phyloP scores from a whole-genome alignment of 2,888 invertebrate genomes.

The Dryococelus australis region DNA sequence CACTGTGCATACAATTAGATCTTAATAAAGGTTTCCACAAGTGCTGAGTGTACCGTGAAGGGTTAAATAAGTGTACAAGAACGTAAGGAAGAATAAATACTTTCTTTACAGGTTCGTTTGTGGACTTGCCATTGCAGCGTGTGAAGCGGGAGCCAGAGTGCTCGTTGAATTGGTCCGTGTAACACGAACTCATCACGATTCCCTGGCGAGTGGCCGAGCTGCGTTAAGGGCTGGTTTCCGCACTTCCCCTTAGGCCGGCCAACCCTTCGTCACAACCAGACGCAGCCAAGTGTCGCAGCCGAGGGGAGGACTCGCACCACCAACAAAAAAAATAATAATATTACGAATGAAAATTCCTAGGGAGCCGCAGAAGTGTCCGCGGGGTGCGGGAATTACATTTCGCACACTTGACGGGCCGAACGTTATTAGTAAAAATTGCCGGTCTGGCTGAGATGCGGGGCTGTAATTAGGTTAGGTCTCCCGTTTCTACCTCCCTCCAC shows the following conservation, averaged over 20 bases:
- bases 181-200: no score
- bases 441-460: not conserved
- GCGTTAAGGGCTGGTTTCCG: not conserved
- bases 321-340: not conserved
- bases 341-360: not conserved
- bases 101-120: no score
- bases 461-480: not conserved
- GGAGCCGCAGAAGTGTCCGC: not conserved
- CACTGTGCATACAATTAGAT: no score
- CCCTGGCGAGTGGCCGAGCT: not conserved
- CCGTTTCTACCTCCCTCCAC: not conserved
- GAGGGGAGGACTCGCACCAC: not conserved
- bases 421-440: constrained; percentile 16
- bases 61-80: no score
- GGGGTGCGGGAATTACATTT: not conserved
- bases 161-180: no score
- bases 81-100: no score
- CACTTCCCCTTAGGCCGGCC: not conserved
- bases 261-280: not conserved
- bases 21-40: no score
- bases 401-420: not conserved
- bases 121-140: no score
- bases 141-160: no score
- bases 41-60: no score
- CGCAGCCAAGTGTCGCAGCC: not conserved